Evolutionary conservation across 2,797 vertebrate species (phyloP).

Genomic region (Acrocephalus scirpaceus): DNA sequence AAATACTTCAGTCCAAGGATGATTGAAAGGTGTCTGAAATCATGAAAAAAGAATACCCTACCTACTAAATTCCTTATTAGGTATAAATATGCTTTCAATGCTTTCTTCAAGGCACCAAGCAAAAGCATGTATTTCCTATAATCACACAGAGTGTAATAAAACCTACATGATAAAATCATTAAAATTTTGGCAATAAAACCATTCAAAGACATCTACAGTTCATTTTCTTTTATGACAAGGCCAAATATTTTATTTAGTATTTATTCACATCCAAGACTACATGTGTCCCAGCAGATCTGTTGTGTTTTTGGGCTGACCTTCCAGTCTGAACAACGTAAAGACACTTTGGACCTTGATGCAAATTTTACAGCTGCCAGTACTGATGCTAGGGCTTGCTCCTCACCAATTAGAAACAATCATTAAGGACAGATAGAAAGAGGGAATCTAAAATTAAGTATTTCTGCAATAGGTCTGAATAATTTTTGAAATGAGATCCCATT

Average conservation of each 20-base stretch:
- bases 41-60: fast-evolving
- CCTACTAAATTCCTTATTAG: neutral
- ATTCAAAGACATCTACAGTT: neutral
- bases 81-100: neutral
- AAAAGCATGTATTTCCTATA: neutral
- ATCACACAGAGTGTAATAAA: neutral
- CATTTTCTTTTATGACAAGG: neutral
- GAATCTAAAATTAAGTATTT: neutral
- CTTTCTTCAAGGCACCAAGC: neutral
- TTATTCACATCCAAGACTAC: neutral
- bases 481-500: neutral
- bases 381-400: fast-evolving
- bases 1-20: neutral
- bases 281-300: neutral
- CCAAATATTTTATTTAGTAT: neutral
- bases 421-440: neutral
- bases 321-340: neutral
- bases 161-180: neutral
- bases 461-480: neutral
- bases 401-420: neutral
- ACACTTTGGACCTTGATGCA: neutral
- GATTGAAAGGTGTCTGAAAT: neutral
- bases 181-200: neutral
- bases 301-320: neutral
- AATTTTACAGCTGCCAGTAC: neutral